Base-by-base conservation (phyloP, 2,113 vertebrate genomes). In the Crotophaga sulcirostris region DNA sequence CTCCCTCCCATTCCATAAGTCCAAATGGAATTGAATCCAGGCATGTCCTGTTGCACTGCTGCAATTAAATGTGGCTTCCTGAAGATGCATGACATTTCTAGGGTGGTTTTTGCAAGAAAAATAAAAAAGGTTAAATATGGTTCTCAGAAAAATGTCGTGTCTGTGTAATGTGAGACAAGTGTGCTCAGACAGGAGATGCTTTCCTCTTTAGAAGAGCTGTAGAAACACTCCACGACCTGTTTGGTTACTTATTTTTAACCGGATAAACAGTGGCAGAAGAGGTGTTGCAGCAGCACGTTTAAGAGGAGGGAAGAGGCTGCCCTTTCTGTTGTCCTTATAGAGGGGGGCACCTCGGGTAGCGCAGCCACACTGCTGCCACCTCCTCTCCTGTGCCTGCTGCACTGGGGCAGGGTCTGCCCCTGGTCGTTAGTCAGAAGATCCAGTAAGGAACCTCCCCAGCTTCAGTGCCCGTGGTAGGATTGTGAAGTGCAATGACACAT, bases 1-100 rank as follows among this genome's bases (percentile, higher is more conserved):
- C 93, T 93, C 91, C 91, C 73, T 47, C 72, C 87, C 69, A 3
- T 92, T 69, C 23, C 69, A 66, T 59, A 88, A 82, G 55, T 68
- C 73, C 21, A 11, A 63, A 15, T 34, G 82, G 74, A n/a, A n/a
- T 31, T 3, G 4, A 52, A 67, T 63, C 47, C n/a, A 52, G 75
- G 64, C 6, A 3, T 67, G 54, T 75, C 86, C 89, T 75, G 45
- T 68, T 73, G 60, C 13, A 18, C 51, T 72, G 54, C 93, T 87
- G 67, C 84, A 85, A 6, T 62, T 56, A 4, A 74, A 7, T 31
- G 82, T 51, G 68, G 67, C 55, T 23, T 86, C 63, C 36, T 56
- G 60, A 73, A 66, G 78, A 40, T 16, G 24, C 6, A 2, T 34
- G 0, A 0, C 1, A 3, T 42, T 91, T 89, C 74, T n/a, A 5